Evolutionary conservation across 2,113 vertebrate species (phyloP), one percentile per base, ranked within the genome.

Genomic region (Notarius quadriscutis): DNA sequence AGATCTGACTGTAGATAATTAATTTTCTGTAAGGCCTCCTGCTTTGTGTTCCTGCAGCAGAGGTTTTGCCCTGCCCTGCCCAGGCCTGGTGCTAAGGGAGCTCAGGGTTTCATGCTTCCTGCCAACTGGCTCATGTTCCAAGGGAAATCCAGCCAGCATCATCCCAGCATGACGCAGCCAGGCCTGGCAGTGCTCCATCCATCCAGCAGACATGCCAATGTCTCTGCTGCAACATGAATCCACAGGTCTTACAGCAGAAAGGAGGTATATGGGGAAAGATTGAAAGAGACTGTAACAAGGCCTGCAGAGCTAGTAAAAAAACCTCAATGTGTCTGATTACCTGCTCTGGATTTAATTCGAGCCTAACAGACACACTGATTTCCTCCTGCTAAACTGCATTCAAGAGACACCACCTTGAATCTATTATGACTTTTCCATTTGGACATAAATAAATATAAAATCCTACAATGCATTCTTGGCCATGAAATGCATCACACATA

Each of bases 121-220:
- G 90, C 88, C 90, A 89, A 89, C 71, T 94, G 92, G 94, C 93
- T 48, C 9, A 2, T 62, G 79, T 90, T 92, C 86, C 85, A 88
- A 71, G 89, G 86, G 90, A 91, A 94, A 92, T 86, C 80, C 89
- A 92, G 93, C 93, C 93, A 94, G 93, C 93, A 89, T 92, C 92
- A 89, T 84, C 91, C 87, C 88, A 90, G 82, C 90, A 5, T 90
- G 83, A 91, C 87, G 83, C 86, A 89, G 81, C 69, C 30, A 18
- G 55, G 85, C 83, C 88, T 91, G 91, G 93, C 92, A 92, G n/a
- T 83, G 74, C 27, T 84, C 90, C 89, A 89, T 85, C 48, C 53
- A 85, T 88, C 84, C 72, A 89, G 91, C 85, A 88, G 74, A 93
- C 58, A 83, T 89, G 90, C 91, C 88, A 92, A 89, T 92, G 88